Evolutionary conservation across 2,113 vertebrate genomes (phyloP).

Genomic region (Lepus europaeus): DNA sequence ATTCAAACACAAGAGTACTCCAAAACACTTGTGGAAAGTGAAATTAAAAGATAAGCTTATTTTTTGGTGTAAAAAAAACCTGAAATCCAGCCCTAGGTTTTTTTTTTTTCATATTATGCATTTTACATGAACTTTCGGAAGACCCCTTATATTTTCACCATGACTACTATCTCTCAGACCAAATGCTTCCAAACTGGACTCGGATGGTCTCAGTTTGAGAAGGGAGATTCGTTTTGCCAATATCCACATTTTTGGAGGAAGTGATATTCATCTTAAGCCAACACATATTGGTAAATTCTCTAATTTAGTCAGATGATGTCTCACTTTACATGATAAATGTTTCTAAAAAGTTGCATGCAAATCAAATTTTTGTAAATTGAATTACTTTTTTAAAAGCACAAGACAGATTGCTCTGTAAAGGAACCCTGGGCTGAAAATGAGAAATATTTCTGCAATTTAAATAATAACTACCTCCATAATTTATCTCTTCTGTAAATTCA

Average conservation of each 20-base stretch:
- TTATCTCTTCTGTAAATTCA: constrained; percentile 81
- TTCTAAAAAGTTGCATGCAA: constrained; percentile 83
- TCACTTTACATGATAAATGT: constrained; percentile 84
- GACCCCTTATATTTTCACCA: constrained; percentile 11
- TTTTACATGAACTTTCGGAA: too few species aligned
- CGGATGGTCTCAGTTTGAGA: constrained; percentile 57
- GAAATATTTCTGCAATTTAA: constrained; percentile 85
- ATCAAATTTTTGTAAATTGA: constrained; percentile 84
- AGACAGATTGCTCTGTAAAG: constrained; percentile 82
- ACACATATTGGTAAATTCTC: constrained; percentile 83
- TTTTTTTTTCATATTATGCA: too few species aligned
- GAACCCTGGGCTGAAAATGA: constrained; percentile 83
- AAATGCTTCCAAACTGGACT: constrained; percentile 62
- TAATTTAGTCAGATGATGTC: constrained; percentile 83
- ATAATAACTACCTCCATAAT: constrained; percentile 84
- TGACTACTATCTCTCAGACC: constrained; percentile 51
- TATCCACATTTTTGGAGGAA: constrained; percentile 75
- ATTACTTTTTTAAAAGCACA: constrained; percentile 83
- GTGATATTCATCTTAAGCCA: constrained; percentile 73
- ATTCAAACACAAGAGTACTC: background rate
- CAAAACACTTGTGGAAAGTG: too few species aligned
- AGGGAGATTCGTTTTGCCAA: constrained; percentile 73
- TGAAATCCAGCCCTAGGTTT: too few species aligned
- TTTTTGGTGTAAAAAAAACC: too few species aligned
- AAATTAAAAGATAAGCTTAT: too few species aligned